Evolutionary conservation across 2,113 vertebrate species (phyloP).

Genomic region (Nibea albiflora): DNA sequence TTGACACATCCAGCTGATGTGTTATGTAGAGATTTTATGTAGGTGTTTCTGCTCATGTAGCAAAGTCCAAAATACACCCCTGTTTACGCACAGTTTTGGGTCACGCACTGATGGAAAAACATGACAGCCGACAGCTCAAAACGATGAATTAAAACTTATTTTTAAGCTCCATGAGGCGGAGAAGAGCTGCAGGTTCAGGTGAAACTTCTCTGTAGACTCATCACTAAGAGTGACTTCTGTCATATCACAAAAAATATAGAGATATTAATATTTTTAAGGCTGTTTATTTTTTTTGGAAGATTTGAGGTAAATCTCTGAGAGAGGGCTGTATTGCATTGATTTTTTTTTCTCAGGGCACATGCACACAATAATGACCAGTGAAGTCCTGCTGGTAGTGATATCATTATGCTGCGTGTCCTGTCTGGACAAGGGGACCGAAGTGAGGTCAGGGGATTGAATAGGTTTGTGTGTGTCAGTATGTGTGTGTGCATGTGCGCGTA

Average conservation of each 20-base stretch:
- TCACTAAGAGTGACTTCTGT: too few relatives aligned
- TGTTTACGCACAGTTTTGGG: background rate
- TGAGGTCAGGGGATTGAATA: constrained; percentile 54
- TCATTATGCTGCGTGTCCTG: constrained; percentile 72
- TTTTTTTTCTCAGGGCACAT: background rate
- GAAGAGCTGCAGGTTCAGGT: too few relatives aligned
- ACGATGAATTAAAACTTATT: too few relatives aligned
- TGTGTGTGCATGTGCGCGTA: constrained; percentile 22
- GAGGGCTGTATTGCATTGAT: background rate
- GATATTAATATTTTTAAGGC: too few relatives aligned
- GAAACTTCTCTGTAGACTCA: too few relatives aligned
- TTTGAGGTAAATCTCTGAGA: background rate
- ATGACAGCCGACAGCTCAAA: too few relatives aligned
- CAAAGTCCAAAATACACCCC: background rate
- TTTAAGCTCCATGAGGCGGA: background rate
- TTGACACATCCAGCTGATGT: too few relatives aligned
- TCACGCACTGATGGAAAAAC: background rate
- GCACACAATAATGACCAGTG: constrained; percentile 35
- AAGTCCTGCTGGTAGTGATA: constrained; percentile 78
- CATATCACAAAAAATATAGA: too few relatives aligned
- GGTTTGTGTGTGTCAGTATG: constrained; percentile 39
- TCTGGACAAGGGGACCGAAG: constrained; percentile 42
- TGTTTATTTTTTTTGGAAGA: too few relatives aligned
- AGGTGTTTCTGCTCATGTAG: background rate
- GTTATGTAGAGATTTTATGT: too few relatives aligned